Percentiles rank a stretch among this genome's conserved stretches.
These are phyloP conservation scores for Myxocyprinus asiaticus DNA, from an alignment of 2,113 vertebrate species.

Conservation along the genomic window DNA sequence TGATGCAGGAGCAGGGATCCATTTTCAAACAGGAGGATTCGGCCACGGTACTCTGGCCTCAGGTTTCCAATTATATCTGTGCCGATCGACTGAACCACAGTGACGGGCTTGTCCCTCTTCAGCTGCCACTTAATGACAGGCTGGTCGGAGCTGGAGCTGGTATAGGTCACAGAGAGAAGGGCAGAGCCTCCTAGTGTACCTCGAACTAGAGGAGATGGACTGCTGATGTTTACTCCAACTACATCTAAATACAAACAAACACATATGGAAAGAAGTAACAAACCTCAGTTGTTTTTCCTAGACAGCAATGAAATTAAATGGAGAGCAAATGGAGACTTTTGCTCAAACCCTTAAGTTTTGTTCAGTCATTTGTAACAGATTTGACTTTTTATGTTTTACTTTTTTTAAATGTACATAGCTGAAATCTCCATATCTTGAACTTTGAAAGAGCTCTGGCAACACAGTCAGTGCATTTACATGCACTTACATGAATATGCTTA, in stretches of 20 bases:
- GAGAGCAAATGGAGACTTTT: too few relatives aligned
- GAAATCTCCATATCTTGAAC: too few relatives aligned
- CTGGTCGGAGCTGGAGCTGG: conserved; percentile 85
- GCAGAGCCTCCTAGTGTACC: conserved; percentile 84
- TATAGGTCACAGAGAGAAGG: conserved; percentile 87
- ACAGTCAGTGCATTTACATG: too few relatives aligned
- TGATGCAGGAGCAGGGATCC: conserved; percentile 92
- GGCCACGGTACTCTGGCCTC: conserved; percentile 86
- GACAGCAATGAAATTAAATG: too few relatives aligned
- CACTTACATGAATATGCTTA: too few relatives aligned
- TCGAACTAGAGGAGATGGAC: conserved; percentile 79
- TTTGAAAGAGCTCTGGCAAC: too few relatives aligned
- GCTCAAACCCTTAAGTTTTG: too few relatives aligned
- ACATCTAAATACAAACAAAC: conserved; percentile 58
- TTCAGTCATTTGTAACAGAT: too few relatives aligned
- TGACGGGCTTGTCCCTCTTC: conserved; percentile 85
- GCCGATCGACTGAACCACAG: conserved; percentile 92
- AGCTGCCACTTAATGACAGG: conserved; percentile 96
- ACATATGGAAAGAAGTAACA: not conserved
- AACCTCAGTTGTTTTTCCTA: too few relatives aligned
- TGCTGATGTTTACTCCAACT: conserved; percentile 89
- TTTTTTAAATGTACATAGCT: too few relatives aligned
- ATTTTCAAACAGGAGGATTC: conserved; percentile 90
- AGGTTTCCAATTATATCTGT: conserved; percentile 91
- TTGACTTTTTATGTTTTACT: too few relatives aligned